A percentile compares a stretch with the other conserved stretches of the same genome.
These are phyloP conservation scores for Virgularia gustaviana DNA, from an alignment of 92 coral and sea anemone genomes.

Conservation along the genomic window DNA sequence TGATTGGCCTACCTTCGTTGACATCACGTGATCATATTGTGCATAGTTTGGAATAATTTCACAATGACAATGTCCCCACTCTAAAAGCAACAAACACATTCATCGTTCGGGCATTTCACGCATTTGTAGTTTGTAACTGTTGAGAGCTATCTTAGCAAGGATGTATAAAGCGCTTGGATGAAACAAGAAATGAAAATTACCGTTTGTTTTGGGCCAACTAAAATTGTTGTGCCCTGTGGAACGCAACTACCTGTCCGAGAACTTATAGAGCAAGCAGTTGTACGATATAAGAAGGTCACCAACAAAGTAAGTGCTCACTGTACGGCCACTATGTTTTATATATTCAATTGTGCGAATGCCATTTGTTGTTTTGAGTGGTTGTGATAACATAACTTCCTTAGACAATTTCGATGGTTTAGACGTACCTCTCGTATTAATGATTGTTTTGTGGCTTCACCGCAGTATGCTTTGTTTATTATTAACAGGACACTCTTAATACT, in stretches of 20 bases:
- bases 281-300: conserved; percentile 89
- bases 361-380: neutral
- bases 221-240: conserved; percentile 98
- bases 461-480: too few relatives aligned
- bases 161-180: conserved; percentile 30
- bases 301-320: conserved; percentile 71
- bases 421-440: too few relatives aligned
- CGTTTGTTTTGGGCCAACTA: conserved; percentile 83
- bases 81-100: conserved; percentile 21
- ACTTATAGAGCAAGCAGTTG: conserved; percentile 79
- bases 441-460: too few relatives aligned
- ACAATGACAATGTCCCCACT: neutral
- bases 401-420: neutral
- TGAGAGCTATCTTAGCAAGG: neutral
- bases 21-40: conserved; percentile 38
- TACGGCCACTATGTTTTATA: neutral
- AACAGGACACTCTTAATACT: too few relatives aligned
- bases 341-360: neutral
- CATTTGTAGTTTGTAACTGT: conserved; percentile 10
- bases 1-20: conserved; percentile 1
- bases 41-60: neutral
- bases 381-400: neutral
- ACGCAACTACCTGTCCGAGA: conserved; percentile 79
- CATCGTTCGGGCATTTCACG: conserved; percentile 27
- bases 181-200: conserved; percentile 74